Conservation (phyloP, 1,140 invertebrate genomes). For the Andricus grossulariae region DNA sequence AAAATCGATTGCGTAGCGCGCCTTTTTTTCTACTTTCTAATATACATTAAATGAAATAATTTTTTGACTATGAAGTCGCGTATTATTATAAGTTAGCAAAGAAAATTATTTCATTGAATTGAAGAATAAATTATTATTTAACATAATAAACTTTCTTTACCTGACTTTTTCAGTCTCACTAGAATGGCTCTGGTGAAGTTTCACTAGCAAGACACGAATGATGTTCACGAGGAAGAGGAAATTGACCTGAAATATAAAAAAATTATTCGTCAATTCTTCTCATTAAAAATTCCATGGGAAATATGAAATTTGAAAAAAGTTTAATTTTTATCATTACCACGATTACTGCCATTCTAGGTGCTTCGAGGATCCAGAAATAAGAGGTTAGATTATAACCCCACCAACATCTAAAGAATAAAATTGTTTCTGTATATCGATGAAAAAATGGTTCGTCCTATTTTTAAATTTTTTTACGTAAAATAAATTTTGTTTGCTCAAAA, state of each 20-base stretch:
- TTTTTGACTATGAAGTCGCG: too few species aligned
- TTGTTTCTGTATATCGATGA: slow-evolving; percentile 10
- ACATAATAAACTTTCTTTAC: slow-evolving; percentile 73
- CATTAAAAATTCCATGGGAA: not conserved
- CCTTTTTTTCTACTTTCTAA: too few species aligned
- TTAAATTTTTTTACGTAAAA: not conserved
- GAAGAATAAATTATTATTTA: not conserved
- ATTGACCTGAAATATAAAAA: slow-evolving; percentile 82
- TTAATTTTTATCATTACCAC: slow-evolving; percentile 74
- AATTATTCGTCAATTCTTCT: not conserved
- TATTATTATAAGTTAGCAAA: too few species aligned
- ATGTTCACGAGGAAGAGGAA: slow-evolving; percentile 90
- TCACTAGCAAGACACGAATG: slow-evolving; percentile 89
- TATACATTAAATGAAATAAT: too few species aligned
- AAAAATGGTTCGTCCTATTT: not conserved
- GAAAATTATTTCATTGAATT: not conserved
- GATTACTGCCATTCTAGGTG: slow-evolving; percentile 86
- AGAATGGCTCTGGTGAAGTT: slow-evolving; percentile 85
- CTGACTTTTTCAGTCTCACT: slow-evolving; percentile 88
- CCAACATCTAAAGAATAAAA: slow-evolving; percentile 82
- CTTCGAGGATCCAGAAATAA: slow-evolving; percentile 92
- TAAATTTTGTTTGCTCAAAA: too few species aligned
- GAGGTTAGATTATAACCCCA: slow-evolving; percentile 88
- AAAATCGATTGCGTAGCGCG: too few species aligned
- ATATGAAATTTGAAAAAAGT: not conserved